Percentiles rank a stretch among this genome's conserved stretches.
These are phyloP conservation scores for Carcharodon carcharias DNA, from an alignment of 2,797 vertebrate genomes.

Conservation along the genomic window DNA sequence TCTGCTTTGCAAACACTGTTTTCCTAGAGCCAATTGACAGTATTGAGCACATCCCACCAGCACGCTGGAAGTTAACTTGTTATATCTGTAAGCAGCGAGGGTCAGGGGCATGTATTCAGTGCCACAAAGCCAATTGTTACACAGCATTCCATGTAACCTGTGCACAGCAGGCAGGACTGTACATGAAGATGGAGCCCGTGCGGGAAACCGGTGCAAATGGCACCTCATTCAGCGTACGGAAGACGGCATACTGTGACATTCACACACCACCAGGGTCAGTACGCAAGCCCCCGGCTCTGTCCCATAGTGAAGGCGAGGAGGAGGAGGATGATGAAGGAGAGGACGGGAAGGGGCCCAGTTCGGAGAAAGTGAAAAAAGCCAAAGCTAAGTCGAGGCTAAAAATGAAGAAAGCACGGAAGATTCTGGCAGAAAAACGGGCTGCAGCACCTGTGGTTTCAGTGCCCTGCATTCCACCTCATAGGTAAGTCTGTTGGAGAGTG, in stretches of 20 bases:
- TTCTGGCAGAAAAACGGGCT: constrained; percentile 90
- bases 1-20: constrained; percentile 97
- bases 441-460: constrained; percentile 94
- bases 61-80: constrained; percentile 98
- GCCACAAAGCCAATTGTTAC: constrained; percentile 99
- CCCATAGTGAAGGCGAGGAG: constrained; percentile 89
- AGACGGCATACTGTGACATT: constrained; percentile 97
- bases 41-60: constrained; percentile 95
- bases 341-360: constrained; percentile 91
- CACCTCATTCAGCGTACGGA: constrained; percentile 94
- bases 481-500: constrained; percentile 55
- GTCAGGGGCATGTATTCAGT: constrained; percentile 95
- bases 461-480: constrained; percentile 94
- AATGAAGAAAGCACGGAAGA: constrained; percentile 96
- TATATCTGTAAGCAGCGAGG: constrained; percentile 99
- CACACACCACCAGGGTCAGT: constrained; percentile 90
- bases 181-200: constrained; percentile 99
- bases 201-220: constrained; percentile 91
- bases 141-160: constrained; percentile 98
- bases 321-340: constrained; percentile 84
- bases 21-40: constrained; percentile 98
- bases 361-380: constrained; percentile 89
- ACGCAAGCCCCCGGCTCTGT: constrained; percentile 65
- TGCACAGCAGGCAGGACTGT: constrained; percentile 94
- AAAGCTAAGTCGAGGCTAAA: constrained; percentile 97